Evolutionary conservation across 2,888 invertebrate genomes (phyloP), one percentile per base, ranked within the genome.

Genomic region (Axea sp.): DNA sequence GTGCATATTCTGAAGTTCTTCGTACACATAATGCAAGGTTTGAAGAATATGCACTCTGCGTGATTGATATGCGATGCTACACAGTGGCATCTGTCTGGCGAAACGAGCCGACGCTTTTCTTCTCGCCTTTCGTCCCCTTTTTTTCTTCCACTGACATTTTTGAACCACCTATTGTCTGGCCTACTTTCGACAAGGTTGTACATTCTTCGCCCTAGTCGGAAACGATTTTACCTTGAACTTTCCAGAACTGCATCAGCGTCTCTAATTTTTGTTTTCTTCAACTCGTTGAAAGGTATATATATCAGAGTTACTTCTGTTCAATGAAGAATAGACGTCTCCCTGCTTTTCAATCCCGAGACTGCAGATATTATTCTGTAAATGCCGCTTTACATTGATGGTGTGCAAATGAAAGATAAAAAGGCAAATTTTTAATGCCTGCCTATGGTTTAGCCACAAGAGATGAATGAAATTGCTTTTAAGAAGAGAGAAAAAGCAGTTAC

Each of bases 11-110:
- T 19, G 19, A 4, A 19, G 19, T 4, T 19, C 19, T 19, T 55
- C 37, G 39, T 30, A 24, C 39, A 19, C 35, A 17, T 30, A 24
- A 47, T 31, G 47, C 30, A 45, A 72, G 73, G 77, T 78, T 83
- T 84, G 84, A 85, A 85, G 82, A 84, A 83, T 84, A 82, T 84
- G 84, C 86, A 86, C 86, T 86, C 84, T 83, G 79, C 78, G 82
- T 83, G 85, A 86, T 86, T 86, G 86, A 85, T 81, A 78, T 77
- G 77, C 79, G 76, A 67, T 68, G 69, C 76, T 77, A 73, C 76
- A 79, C 77, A 74, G 78, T 73, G 73, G 59, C 75, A 69, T 76
- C 76, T 39, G 78, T 78, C 78, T 80, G 76, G 76, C 79, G 79
- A 76, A 81, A 80, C 77, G 77, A 79, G 78, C 31, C 41, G 15